Base-by-base conservation (phyloP, 2,888 invertebrate genomes). In the Drosophila melanosoma region DNA sequence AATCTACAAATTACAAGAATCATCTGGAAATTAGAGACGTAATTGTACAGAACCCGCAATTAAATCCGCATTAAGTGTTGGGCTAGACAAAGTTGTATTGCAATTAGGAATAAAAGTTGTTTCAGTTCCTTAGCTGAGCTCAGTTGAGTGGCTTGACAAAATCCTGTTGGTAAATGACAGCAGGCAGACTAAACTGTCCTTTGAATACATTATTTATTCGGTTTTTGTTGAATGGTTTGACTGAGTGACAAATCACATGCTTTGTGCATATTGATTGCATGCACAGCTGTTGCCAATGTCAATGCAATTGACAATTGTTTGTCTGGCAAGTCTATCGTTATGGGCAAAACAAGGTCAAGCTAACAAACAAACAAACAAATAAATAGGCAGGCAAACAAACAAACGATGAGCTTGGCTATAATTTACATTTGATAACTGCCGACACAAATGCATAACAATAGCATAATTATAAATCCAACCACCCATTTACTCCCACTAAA, bases 371-470 rank as follows among this genome's bases (percentile, higher is more conserved):
- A 11, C 12, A 4, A 57, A 38, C 26, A 56, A 45, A 23, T 23
- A 7, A 36, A 36, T 7, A 15, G 1, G 8, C 36, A 12, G 32
- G 15, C 38, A 40, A 52, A 29, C 33, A 51, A 33, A 72, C 38
- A 69, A 54, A 23, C 29, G 45, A 17, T 36, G 38, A 65, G 54
- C 36, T 53, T 26, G 33, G 74, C 52, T 68, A 58, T 68, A 73
- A 62, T 66, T 64, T 60, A 76, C 58, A 70, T 74, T 68, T 59
- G 59, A 79, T 72, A 61, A 45, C 42, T 29, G 53, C 54, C 74
- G 62, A 69, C 69, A 76, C 66, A 82, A 81, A 69, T 62, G 71
- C 70, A 69, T 69, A 78, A 84, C 86, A 89, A 86, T 82, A 66
- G 81, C 79, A 66, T 76, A 72, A 78, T 80, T 80, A 76, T 38